Base-by-base conservation (phyloP, 35 echinoderm and acorn worm species). In the Nesometra sesokonis region DNA sequence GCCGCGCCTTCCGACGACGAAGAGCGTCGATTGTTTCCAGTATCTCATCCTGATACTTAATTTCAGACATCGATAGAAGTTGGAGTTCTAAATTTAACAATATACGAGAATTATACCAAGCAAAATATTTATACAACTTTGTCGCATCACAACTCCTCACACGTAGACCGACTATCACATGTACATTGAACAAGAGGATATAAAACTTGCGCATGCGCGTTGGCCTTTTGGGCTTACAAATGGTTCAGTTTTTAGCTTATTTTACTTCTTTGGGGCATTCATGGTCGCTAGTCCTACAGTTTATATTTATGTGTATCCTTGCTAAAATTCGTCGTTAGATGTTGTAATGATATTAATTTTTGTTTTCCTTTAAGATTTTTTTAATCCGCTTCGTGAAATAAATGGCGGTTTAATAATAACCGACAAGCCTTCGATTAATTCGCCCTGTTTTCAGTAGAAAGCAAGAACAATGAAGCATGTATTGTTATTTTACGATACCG, bases 11-110 rank as follows among this genome's bases (percentile, higher is more conserved):
- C 5, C 96, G 92, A 31, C 84, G 79, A 29, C 96, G 89, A 31
- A 99, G 86, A 46, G 96, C 93, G 90, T 99, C 96, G 21, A 99
- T 99, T 21, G 90, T 84, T 36, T 94, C 96, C 3, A 99, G 85
- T 34, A 99, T 94, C 27, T 47, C 79, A 79, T 90, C 85, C 34
- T 92, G 87, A 85, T 89, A 83, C 46, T 87, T 94, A 84, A 87
- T 87, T 89, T 77, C 90, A 87, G 90, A 90, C 96, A 99, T 99
- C 81, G 8, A 67, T 67, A 67, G 9, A 11, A 67, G 23, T 67
- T 67, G 7, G 1, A 67, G 52, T 67, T 27, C 9, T 19, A 67
- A 67, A 67, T 67, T 67, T 27, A 67, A 67, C 52, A 67, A 67
- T 67, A 67, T 67, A 67, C 21, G 7, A 67, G 1, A 67, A 67